Percentiles rank a stretch among this genome's conserved stretches.
These are phyloP conservation scores for Petrocephalus microphthalmus DNA, from an alignment of 2,113 vertebrate genomes.

Conservation along the genomic window DNA sequence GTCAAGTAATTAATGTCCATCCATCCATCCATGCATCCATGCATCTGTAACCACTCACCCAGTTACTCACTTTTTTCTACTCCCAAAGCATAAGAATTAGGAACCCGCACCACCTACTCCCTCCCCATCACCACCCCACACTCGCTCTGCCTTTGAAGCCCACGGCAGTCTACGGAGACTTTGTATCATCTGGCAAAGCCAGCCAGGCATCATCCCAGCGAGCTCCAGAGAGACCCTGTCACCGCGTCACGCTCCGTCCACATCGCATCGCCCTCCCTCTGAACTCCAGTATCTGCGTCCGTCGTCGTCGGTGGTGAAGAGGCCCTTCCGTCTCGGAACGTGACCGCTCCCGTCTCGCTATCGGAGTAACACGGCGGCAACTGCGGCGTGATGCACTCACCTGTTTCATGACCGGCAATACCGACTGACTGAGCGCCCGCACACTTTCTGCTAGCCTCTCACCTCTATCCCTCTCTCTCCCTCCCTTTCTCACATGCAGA, in stretches of 20 bases:
- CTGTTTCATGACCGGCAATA: neutral
- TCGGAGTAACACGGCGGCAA: neutral
- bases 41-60: neutral
- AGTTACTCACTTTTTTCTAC: neutral
- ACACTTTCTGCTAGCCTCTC: neutral
- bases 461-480: slow-evolving; percentile 5
- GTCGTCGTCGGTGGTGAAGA: neutral
- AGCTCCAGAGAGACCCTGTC: neutral
- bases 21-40: neutral
- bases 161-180: neutral
- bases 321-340: neutral
- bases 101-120: neutral
- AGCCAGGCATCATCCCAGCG: neutral
- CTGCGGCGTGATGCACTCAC: neutral
- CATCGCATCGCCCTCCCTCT: neutral
- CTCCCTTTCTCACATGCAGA: neutral
- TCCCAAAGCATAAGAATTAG: neutral
- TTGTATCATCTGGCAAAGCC: neutral
- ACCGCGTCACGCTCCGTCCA: neutral
- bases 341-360: neutral
- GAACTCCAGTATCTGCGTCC: neutral
- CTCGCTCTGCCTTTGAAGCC: neutral
- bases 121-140: neutral
- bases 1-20: neutral
- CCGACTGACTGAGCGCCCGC: neutral